These are phyloP conservation scores for Ormyrus thymus DNA, from an alignment of 2,888 invertebrate species.

Conservation along the genomic window DNA sequence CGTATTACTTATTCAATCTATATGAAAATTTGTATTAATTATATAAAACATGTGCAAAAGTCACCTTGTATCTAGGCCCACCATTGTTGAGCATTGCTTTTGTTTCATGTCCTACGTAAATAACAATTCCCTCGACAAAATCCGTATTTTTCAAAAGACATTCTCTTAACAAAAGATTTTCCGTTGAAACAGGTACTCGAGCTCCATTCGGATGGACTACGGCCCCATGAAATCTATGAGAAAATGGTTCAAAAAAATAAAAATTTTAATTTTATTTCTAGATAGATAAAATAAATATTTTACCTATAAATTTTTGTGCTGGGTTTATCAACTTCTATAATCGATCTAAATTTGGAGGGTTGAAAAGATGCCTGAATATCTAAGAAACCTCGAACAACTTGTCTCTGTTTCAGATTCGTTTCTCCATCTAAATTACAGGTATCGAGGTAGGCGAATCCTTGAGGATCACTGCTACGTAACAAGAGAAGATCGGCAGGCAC, in stretches of 20 bases:
- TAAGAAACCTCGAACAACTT: slow-evolving; percentile 86
- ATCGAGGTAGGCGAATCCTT: slow-evolving; percentile 94
- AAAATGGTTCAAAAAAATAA: not conserved
- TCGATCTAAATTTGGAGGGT: slow-evolving; percentile 87
- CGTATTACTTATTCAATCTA: not conserved
- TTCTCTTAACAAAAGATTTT: slow-evolving; percentile 93
- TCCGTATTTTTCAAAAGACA: slow-evolving; percentile 97
- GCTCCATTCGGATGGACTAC: slow-evolving; percentile 88
- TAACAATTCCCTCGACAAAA: slow-evolving; percentile 96
- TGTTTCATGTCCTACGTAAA: slow-evolving; percentile 97
- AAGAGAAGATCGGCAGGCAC: slow-evolving; percentile 97
- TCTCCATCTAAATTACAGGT: slow-evolving; percentile 98
- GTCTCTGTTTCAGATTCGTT: slow-evolving; percentile 94
- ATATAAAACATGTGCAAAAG: not conserved
- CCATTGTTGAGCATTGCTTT: slow-evolving; percentile 99
- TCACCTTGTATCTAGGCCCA: slow-evolving; percentile 83
- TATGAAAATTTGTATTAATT: not conserved
- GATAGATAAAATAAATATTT: not conserved
- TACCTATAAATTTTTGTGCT: slow-evolving; percentile 94
- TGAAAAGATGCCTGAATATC: slow-evolving; percentile 86
- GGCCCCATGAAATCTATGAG: slow-evolving; percentile 85
- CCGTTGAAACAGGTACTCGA: slow-evolving; percentile 88
- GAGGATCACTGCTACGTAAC: slow-evolving; percentile 89
- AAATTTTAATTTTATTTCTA: not conserved
- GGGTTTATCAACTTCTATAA: slow-evolving; percentile 94